These are phyloP conservation scores for Eudyptes chrysolophus DNA, from an alignment of 2,113 vertebrate genomes.

Conservation along the genomic window DNA sequence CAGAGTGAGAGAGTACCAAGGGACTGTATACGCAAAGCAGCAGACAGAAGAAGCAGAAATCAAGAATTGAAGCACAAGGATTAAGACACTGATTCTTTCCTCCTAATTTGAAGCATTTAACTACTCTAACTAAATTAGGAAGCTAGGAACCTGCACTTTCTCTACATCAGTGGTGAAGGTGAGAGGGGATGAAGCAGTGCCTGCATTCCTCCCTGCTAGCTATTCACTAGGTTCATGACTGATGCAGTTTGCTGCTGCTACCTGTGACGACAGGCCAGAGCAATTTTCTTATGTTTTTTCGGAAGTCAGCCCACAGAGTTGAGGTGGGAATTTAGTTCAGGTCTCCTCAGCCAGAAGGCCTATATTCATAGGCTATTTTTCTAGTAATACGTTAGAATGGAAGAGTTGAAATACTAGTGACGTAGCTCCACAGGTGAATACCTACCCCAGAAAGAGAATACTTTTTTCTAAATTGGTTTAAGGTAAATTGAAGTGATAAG, in stretches of 20 bases:
- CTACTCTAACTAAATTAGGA: background rate
- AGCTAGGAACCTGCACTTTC: background rate
- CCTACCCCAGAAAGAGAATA: background rate
- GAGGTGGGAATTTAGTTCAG: background rate
- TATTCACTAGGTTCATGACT: background rate
- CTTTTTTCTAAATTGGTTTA: background rate
- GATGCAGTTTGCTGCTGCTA: background rate
- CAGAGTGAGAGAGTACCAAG: background rate
- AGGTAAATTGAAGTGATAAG: background rate
- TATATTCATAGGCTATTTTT: background rate
- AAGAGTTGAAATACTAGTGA: background rate
- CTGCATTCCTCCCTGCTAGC: background rate
- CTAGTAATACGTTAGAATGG: background rate
- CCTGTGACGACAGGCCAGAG: accelerated
- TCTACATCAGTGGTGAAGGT: background rate
- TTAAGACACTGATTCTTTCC: background rate
- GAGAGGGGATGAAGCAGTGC: background rate
- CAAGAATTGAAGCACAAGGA: background rate
- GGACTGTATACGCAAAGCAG: background rate
- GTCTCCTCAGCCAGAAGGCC: background rate
- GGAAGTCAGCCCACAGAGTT: background rate
- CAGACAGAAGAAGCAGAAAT: background rate
- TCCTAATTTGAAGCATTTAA: background rate
- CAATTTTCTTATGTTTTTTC: background rate
- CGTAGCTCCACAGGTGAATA: background rate